A percentile compares a stretch with the other conserved stretches of the same genome.
These are phyloP conservation scores for Drosophila quinaria DNA, from an alignment of 2,888 invertebrate species.

Conservation along the genomic window DNA sequence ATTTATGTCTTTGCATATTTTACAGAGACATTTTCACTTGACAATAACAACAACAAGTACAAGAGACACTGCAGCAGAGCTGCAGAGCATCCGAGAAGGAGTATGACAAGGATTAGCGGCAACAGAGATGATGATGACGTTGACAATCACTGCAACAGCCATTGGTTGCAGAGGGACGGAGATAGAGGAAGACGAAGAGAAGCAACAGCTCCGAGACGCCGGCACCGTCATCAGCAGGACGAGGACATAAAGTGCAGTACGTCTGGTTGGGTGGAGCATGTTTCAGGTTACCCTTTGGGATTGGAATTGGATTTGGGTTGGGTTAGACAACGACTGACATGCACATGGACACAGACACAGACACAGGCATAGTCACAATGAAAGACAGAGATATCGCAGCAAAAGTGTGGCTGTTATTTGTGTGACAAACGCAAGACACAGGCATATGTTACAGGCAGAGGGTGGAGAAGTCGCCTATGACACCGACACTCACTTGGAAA, in stretches of 20 bases:
- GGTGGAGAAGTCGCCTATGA: constrained; percentile 20
- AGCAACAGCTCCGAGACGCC: constrained; percentile 54
- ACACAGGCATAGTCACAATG: neutral
- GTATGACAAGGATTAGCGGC: constrained; percentile 68
- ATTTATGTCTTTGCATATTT: constrained; percentile 80
- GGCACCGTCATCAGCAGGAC: constrained; percentile 62
- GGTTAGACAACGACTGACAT: constrained; percentile 59
- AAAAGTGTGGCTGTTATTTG: constrained; percentile 65
- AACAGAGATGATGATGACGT: constrained; percentile 53
- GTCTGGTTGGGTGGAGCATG: constrained; percentile 59
- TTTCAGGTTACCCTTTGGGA: constrained; percentile 53
- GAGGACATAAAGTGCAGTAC: constrained; percentile 74
- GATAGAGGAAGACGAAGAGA: constrained; percentile 8
- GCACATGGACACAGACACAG: constrained; percentile 37
- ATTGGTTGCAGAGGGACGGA: constrained; percentile 7
- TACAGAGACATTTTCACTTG: constrained; percentile 75
- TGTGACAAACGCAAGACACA: constrained; percentile 59
- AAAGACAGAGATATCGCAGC: constrained; percentile 29
- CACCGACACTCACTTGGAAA: constrained; percentile 67
- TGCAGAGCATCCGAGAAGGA: constrained; percentile 30
- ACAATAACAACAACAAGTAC: constrained; percentile 67
- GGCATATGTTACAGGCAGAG: constrained; percentile 19
- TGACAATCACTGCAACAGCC: constrained; percentile 65
- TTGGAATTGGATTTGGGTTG: constrained; percentile 10
- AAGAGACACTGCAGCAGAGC: constrained; percentile 31